Base-by-base conservation (phyloP, 2,888 invertebrate species). In the Venusia cambrica region DNA sequence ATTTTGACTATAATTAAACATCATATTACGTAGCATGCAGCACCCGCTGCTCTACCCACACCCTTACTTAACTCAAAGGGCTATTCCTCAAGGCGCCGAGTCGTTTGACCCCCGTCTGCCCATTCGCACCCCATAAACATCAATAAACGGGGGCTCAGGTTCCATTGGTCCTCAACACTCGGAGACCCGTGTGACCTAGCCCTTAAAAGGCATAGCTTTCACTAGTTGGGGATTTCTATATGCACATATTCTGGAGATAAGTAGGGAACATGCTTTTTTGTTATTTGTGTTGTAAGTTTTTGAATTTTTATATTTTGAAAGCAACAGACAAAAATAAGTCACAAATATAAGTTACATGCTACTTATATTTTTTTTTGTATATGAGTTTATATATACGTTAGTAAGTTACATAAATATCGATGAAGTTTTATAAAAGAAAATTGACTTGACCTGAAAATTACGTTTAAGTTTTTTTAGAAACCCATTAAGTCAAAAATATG, bases 141-240 rank as follows among this genome's bases (percentile, higher is more conserved):
- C 24, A 42, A 37, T 18, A 42, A 43, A 44, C 29, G 24, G 32
- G 11, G 39, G 58, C 12, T 55, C 55, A 24, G 20, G 22, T 15
- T 37, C 42, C 2, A 19, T 15, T 54, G 50, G 61, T 5, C 16
- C 24, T 28, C 52, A 57, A 53, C 61, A 58, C 51, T 47, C 17
- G 35, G 21, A 55, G 54, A 26, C 50, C 54, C 59, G 53, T 48
- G 33, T 29, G 46, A 57, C 54, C 53, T 48, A 34, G 40, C 49
- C 54, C 51, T 57, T 60, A 49, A 45, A 52, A 26, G 49, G 46
- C 32, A 31, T 38, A 42, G 53, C 60, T 63, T 62, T 63, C 57
- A 56, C 62, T 36, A 34, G 48, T 48, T 51, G 39, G 42, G 24
- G n/a, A 29, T 43, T 40, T 38, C 37, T 25, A 25, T 42, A 37